phyloP scores from a whole-genome alignment of 2,113 vertebrate species.

The Aleadryas rufinucha region DNA sequence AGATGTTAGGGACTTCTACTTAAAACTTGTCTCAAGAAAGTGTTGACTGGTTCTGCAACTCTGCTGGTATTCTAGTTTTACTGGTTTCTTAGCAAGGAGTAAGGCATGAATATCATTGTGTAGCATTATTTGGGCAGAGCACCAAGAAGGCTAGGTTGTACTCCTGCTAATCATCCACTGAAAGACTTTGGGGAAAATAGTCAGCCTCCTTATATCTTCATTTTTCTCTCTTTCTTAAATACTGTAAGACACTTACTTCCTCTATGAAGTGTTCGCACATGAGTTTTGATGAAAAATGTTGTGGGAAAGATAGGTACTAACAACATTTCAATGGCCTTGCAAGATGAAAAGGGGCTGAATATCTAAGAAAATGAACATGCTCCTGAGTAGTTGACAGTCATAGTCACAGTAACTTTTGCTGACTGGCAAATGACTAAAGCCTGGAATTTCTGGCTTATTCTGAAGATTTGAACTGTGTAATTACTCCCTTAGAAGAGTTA shows the following conservation, averaged over 20 bases:
- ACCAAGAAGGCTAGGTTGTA: neutral
- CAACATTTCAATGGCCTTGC: neutral
- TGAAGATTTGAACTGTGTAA: neutral
- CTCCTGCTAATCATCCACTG: neutral
- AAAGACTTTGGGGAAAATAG: neutral
- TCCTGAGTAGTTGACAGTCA: neutral
- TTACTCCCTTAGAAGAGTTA: neutral
- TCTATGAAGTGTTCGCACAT: neutral
- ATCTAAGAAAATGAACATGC: neutral
- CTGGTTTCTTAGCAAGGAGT: neutral
- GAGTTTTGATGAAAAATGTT: neutral
- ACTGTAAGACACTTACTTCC: neutral
- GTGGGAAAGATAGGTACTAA: neutral
- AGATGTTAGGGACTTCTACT: neutral
- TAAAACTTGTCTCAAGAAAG: neutral
- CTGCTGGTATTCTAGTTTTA: neutral
- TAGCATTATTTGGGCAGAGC: neutral
- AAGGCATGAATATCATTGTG: neutral
- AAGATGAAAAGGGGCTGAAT: neutral
- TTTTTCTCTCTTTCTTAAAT: neutral
- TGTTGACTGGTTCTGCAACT: neutral
- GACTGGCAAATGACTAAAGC: neutral
- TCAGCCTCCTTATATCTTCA: neutral
- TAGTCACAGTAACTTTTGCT: neutral
- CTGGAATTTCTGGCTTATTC: constrained; percentile 22